phyloP scores from a whole-genome alignment of 2,797 vertebrate species.

The Knipowitschia caucasica region DNA sequence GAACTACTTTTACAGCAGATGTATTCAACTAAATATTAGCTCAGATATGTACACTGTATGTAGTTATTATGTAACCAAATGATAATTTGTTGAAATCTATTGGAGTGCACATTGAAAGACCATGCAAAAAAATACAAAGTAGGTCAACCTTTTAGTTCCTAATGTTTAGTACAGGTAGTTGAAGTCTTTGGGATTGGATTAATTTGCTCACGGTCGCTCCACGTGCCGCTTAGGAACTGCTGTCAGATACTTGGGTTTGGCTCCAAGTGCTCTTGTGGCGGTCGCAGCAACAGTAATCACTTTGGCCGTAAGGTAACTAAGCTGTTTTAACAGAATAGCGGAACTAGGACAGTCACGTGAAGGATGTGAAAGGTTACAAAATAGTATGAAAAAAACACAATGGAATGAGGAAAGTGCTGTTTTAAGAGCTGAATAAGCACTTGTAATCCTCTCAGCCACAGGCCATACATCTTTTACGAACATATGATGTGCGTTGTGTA shows the following conservation, averaged over 20 bases:
- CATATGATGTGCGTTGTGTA: slow-evolving; percentile 31
- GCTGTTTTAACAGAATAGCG: slow-evolving; percentile 1
- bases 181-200: slow-evolving; percentile 30
- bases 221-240: slow-evolving; percentile 32
- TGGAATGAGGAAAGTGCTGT: slow-evolving; percentile 35
- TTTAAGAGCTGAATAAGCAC: slow-evolving; percentile 47
- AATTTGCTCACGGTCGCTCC: slow-evolving; percentile 36
- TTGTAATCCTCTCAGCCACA: slow-evolving; percentile 56
- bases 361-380: neutral
- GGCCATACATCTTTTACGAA: slow-evolving; percentile 8
- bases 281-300: neutral
- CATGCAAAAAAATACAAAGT: slow-evolving; percentile 4
- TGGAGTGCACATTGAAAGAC: slow-evolving; percentile 9
- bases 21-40: neutral
- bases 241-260: slow-evolving; percentile 43
- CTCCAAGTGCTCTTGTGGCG: slow-evolving; percentile 5
- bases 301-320: slow-evolving; percentile 2
- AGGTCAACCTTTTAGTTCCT: slow-evolving; percentile 13
- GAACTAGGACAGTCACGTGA: neutral
- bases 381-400: neutral
- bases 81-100: neutral
- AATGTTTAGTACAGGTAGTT: neutral
- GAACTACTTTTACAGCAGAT: neutral
- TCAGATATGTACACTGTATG: neutral
- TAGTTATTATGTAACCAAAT: neutral